Percentiles rank a stretch among this genome's conserved stretches.
Conservation (phyloP, 2,113 vertebrate genomes). For the Trematocara nigrifrons region DNA sequence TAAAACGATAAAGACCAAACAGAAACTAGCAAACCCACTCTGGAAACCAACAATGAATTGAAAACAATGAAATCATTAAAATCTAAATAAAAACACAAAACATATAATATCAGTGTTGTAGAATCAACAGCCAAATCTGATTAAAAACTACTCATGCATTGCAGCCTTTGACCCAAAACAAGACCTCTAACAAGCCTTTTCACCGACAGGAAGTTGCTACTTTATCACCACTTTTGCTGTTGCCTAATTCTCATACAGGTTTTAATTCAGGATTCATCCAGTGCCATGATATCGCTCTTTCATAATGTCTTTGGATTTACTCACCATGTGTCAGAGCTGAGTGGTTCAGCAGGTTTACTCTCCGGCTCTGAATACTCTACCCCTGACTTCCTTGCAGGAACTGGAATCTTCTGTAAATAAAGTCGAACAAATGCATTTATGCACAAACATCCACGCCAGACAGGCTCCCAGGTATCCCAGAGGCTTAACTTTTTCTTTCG, state of each 20-base stretch:
- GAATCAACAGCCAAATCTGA: background rate
- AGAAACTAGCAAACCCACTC: background rate
- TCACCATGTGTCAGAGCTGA: constrained; percentile 47
- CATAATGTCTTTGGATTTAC: background rate
- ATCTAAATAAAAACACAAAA: background rate
- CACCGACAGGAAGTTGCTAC: background rate
- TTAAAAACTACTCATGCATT: background rate
- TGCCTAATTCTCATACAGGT: background rate
- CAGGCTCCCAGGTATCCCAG: background rate
- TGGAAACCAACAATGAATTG: accelerated
- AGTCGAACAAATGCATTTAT: background rate
- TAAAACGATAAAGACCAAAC: background rate
- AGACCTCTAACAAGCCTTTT: background rate
- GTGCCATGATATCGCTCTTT: accelerated
- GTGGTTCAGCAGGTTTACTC: constrained; percentile 31
- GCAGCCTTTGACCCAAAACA: background rate
- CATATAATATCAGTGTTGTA: background rate
- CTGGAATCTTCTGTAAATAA: constrained; percentile 58
- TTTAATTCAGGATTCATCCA: background rate
- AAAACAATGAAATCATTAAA: background rate
- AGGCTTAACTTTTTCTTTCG: background rate
- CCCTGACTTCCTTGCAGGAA: constrained; percentile 38
- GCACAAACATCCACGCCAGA: constrained; percentile 15
- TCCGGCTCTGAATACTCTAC: constrained; percentile 34
- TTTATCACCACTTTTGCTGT: background rate